phyloP scores from a whole-genome alignment of 2,797 vertebrate species.

The Epinephelus awoara region DNA sequence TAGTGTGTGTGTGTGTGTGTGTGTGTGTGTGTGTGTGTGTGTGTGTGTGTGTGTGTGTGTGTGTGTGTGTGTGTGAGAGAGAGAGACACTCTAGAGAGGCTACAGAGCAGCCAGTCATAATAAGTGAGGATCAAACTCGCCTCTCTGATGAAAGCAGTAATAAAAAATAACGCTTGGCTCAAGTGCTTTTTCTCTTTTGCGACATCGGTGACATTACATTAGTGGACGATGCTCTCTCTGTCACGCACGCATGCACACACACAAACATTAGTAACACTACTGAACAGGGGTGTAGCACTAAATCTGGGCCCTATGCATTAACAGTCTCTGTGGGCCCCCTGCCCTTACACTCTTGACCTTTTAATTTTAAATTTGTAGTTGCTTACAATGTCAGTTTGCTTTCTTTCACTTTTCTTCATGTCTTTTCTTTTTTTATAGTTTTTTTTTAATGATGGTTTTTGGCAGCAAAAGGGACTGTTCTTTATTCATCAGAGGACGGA shows the following conservation, averaged over 20 bases:
- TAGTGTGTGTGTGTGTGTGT: background rate
- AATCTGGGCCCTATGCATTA: too few relatives aligned
- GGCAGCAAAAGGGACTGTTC: too few relatives aligned
- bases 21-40: conserved; percentile 12
- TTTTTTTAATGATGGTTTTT: too few relatives aligned
- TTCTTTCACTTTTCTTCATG: too few relatives aligned
- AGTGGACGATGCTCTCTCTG: background rate
- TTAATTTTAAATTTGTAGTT: too few relatives aligned
- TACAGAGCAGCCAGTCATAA: conserved; percentile 40
- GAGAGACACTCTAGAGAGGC: conserved; percentile 15
- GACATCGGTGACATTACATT: background rate
- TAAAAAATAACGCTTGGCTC: conserved; percentile 21
- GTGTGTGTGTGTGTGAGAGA: too few relatives aligned
- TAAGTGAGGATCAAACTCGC: conserved; percentile 41
- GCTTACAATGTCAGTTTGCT: too few relatives aligned
- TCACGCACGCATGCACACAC: background rate
- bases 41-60: conserved; percentile 2
- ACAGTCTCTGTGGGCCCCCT: too few relatives aligned
- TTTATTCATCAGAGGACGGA: too few relatives aligned
- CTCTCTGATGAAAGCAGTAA: conserved; percentile 38
- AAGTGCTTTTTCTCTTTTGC: conserved; percentile 11
- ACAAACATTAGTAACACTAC: background rate
- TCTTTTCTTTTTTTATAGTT: too few relatives aligned
- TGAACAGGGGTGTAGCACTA: too few relatives aligned
- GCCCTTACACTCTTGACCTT: too few relatives aligned